phyloP scores from a whole-genome alignment of 2,113 vertebrate genomes.

The Astatoreochromis straeleni region DNA sequence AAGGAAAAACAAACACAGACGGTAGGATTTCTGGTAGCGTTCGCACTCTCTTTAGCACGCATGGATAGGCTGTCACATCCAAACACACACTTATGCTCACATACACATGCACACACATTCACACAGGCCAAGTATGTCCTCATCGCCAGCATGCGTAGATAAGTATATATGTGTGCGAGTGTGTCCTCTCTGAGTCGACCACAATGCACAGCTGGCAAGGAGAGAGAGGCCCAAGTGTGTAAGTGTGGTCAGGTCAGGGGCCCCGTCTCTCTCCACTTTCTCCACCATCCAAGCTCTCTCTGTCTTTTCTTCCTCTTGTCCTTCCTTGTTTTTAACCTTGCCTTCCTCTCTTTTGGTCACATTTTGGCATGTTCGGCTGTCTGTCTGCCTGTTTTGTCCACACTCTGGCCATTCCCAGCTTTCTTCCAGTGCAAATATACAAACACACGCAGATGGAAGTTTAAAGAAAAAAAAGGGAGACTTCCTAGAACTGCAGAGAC shows the following conservation, averaged over 20 bases:
- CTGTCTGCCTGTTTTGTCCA: constrained; percentile 40
- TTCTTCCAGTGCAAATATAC: constrained; percentile 43
- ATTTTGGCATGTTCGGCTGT: constrained; percentile 44
- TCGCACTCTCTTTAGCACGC: constrained; percentile 40
- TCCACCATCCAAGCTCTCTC: constrained; percentile 25
- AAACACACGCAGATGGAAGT: constrained; percentile 18
- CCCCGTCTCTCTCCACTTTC: constrained; percentile 44
- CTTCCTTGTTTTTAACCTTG: constrained; percentile 42
- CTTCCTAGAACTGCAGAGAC: constrained; percentile 26
- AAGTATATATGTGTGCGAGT: constrained; percentile 66
- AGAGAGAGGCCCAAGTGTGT: constrained; percentile 64
- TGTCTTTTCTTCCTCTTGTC: constrained; percentile 27
- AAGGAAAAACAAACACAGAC: constrained; percentile 54
- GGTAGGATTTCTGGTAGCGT: constrained; percentile 28
- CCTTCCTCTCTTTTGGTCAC: constrained; percentile 45
- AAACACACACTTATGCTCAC: constrained; percentile 10
- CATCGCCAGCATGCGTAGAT: constrained; percentile 62
- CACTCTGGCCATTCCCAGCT: constrained; percentile 24
- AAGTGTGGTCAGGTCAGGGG: constrained; percentile 66
- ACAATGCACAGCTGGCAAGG: constrained; percentile 66
- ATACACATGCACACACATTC: constrained; percentile 16
- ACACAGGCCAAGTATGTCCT: constrained; percentile 64
- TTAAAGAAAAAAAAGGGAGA: neutral
- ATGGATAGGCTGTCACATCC: constrained; percentile 40
- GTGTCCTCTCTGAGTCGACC: constrained; percentile 50